A percentile compares a stretch with the other conserved stretches of the same genome.
These are phyloP conservation scores for Danaus plexippus DNA, from an alignment of 1,140 invertebrate genomes.

Conservation along the genomic window DNA sequence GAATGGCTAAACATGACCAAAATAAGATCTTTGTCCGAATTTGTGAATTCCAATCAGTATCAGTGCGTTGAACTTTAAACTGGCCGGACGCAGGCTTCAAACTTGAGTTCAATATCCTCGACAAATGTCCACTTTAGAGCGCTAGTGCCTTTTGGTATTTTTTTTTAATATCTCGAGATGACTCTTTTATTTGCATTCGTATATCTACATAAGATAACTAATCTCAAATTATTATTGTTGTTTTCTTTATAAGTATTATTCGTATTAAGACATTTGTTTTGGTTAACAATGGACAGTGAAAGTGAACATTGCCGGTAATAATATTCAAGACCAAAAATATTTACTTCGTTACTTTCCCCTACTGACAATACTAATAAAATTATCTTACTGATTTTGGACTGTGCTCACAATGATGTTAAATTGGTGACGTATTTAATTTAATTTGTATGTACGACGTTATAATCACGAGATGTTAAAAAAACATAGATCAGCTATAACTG, in stretches of 20 bases:
- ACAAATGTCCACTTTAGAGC: constrained; percentile 46
- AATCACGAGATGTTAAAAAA: too few relatives aligned
- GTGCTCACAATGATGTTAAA: background rate
- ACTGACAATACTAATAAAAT: constrained; percentile 33
- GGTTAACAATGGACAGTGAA: constrained; percentile 40
- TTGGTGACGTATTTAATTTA: too few relatives aligned
- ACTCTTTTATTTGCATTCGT: too few relatives aligned
- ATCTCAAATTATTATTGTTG: too few relatives aligned
- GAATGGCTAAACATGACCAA: constrained; percentile 51
- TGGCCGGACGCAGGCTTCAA: constrained; percentile 50
- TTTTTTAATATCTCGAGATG: constrained; percentile 4
- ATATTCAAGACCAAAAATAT: constrained; percentile 45
- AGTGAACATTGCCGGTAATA: constrained; percentile 50
- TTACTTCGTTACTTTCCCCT: constrained; percentile 52
- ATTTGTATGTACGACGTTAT: too few relatives aligned
- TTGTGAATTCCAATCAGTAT: constrained; percentile 58
- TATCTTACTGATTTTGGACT: constrained; percentile 23
- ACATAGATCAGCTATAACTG: too few relatives aligned
- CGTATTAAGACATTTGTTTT: constrained; percentile 13
- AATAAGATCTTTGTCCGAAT: constrained; percentile 52
- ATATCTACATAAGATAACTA: too few relatives aligned
- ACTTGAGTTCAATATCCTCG: constrained; percentile 63
- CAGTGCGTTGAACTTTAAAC: constrained; percentile 65
- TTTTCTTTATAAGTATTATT: too few relatives aligned
- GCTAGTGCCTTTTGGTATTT: constrained; percentile 25